Evolutionary conservation across 1,140 invertebrate species (phyloP).

Genomic region (Sipha flava): DNA sequence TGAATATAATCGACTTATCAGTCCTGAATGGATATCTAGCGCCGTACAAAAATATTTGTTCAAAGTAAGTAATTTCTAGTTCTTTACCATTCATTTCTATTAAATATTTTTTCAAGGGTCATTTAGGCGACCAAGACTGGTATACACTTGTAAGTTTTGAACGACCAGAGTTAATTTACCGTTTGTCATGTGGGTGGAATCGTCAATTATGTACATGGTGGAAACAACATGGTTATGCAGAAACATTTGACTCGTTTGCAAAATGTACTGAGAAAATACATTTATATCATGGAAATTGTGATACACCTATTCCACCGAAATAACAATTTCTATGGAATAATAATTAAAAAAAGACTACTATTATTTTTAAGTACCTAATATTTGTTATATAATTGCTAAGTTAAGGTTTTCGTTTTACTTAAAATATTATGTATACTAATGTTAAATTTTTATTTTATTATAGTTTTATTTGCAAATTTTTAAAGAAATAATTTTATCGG

Average conservation of each 20-base stretch:
- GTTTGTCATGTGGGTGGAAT: constrained; percentile 74
- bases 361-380: not conserved
- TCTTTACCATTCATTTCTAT: not conserved
- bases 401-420: not conserved
- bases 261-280: constrained; percentile 60
- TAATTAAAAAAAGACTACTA: not conserved
- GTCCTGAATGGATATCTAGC: constrained; percentile 4
- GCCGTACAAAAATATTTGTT: constrained; percentile 30
- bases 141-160: constrained; percentile 69
- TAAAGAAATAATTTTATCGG: too few species aligned
- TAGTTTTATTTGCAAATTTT: too few species aligned
- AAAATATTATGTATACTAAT: too few species aligned
- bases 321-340: not conserved
- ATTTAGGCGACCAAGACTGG: constrained; percentile 82
- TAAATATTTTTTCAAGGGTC: constrained; percentile 51
- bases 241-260: constrained; percentile 68
- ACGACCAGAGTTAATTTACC: constrained; percentile 63
- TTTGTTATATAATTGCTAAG: not conserved
- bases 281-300: constrained; percentile 80
- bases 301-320: constrained; percentile 57
- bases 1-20: constrained; percentile 33
- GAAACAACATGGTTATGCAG: constrained; percentile 65
- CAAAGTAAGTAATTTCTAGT: not conserved
- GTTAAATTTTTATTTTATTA: too few species aligned
- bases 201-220: constrained; percentile 78